Evolutionary conservation across 2,888 invertebrate genomes (phyloP), one percentile per base, ranked within the genome.

Genomic region (Pachymerium ferrugineum): DNA sequence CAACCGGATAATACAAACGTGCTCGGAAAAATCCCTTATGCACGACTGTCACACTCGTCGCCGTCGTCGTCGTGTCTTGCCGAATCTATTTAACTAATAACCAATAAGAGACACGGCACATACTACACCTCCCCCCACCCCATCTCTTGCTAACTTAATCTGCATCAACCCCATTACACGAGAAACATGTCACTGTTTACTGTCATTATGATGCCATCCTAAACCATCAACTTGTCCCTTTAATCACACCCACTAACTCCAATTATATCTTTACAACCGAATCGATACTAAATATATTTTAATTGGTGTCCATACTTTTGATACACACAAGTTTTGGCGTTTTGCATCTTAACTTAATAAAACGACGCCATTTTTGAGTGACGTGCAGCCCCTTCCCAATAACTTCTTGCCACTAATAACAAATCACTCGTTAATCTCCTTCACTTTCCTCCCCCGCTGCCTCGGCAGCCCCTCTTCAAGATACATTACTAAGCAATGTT

Each of bases 61-160:
- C 22, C 47, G 47, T 54, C 47, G n/a, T n/a, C n/a, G n/a, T 38
- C 38, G 47, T 54, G 47, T 54, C 47, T 54, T 54, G 47, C 47
- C 47, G 47, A 54, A 54, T 54, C 47, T 54, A 54, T 54, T 54
- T 54, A 54, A 54, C 47, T 54, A 54, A 54, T 54, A 54, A 54
- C 47, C 47, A 54, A 54, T 54, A 54, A 54, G 22, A 54, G 47
- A 54, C n/a, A n/a, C n/a, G 47, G 22, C 47, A 54, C 47, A 54
- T 5, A 54, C 19, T n/a, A 54, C 47, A 19, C 19, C 16, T 16
- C 4, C 47, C 1, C 47, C 0, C 47, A 19, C 22, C 19, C 6
- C 47, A n/a, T 54, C 47, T 54, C 19, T 54, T 19, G n/a, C 47
- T 54, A 54, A 54, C 47, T 54, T 54, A 54, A 54, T 54, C 47